phyloP scores from a whole-genome alignment of 2,888 invertebrate genomes.

The Linnaemya tessellans region DNA sequence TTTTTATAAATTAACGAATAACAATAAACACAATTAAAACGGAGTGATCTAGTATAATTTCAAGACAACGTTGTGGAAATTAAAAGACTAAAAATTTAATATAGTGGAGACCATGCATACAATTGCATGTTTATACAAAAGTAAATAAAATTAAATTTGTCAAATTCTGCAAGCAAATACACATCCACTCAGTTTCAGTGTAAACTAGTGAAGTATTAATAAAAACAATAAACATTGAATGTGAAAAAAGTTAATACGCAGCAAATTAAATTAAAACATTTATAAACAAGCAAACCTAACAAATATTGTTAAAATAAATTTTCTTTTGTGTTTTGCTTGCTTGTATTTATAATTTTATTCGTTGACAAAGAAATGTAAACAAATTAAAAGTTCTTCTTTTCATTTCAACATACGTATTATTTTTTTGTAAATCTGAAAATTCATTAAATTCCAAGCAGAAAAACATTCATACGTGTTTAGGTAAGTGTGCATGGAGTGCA shows the following conservation, averaged over 20 bases:
- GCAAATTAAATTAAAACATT: slow-evolving; percentile 28
- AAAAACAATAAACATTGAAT: slow-evolving; percentile 26
- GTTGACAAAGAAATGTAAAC: slow-evolving; percentile 48
- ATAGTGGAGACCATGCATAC: slow-evolving; percentile 16
- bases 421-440: slow-evolving; percentile 22
- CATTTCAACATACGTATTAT: neutral
- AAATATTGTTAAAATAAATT: slow-evolving; percentile 31
- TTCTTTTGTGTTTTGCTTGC: slow-evolving; percentile 28
- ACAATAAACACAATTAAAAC: slow-evolving; percentile 31
- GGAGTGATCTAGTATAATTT: slow-evolving; percentile 30
- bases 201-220: slow-evolving; percentile 63
- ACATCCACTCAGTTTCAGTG: slow-evolving; percentile 65
- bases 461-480: too few relatives aligned
- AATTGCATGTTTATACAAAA: neutral
- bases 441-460: slow-evolving; percentile 23
- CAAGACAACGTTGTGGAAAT: slow-evolving; percentile 43
- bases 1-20: slow-evolving; percentile 48
- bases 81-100: slow-evolving; percentile 9
- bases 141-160: slow-evolving; percentile 21
- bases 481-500: neutral
- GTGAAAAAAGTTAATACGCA: slow-evolving; percentile 44
- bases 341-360: slow-evolving; percentile 33
- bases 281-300: slow-evolving; percentile 31
- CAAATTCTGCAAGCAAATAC: slow-evolving; percentile 21
- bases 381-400: slow-evolving; percentile 44